Conservation (phyloP, 2,888 invertebrate genomes). For the Dicranocentrus wangi region DNA sequence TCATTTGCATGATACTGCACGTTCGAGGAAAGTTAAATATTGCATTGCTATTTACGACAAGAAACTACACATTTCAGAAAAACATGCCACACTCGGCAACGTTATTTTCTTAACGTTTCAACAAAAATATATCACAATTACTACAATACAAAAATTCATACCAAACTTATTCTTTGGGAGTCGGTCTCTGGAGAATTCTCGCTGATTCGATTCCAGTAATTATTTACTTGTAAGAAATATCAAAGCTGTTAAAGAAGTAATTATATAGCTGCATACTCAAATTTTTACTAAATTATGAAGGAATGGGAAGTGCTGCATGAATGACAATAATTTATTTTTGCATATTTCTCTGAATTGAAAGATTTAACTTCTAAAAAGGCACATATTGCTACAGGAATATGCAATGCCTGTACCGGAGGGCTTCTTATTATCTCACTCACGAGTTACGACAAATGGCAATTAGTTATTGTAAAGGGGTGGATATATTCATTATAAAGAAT, state of each 20-base stretch:
- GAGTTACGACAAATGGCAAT: slow-evolving; percentile 48
- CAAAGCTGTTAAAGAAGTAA: slow-evolving; percentile 10
- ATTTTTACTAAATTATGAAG: neutral
- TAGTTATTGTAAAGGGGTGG: neutral
- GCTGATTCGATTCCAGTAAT: neutral
- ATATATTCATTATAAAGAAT: slow-evolving; percentile 12
- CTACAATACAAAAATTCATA: slow-evolving; percentile 1
- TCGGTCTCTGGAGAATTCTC: neutral
- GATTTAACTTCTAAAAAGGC: slow-evolving; percentile 36
- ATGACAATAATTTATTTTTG: too few relatives aligned
- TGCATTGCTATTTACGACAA: slow-evolving; percentile 55
- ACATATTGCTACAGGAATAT: slow-evolving; percentile 39
- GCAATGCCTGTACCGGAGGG: slow-evolving; percentile 40
- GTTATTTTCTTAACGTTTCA: neutral
- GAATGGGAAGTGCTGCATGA: neutral
- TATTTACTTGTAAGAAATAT: neutral
- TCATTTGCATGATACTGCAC: neutral
- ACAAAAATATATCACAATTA: slow-evolving; percentile 46
- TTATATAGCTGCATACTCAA: slow-evolving; percentile 3
- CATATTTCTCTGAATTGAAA: neutral
- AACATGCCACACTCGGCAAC: neutral
- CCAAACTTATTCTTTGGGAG: slow-evolving; percentile 8
- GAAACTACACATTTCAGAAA: slow-evolving; percentile 6
- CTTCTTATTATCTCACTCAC: slow-evolving; percentile 43
- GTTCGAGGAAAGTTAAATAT: slow-evolving; percentile 43